These are phyloP conservation scores for Danio tinwini DNA, from an alignment of 2,797 vertebrate genomes.

Conservation along the genomic window DNA sequence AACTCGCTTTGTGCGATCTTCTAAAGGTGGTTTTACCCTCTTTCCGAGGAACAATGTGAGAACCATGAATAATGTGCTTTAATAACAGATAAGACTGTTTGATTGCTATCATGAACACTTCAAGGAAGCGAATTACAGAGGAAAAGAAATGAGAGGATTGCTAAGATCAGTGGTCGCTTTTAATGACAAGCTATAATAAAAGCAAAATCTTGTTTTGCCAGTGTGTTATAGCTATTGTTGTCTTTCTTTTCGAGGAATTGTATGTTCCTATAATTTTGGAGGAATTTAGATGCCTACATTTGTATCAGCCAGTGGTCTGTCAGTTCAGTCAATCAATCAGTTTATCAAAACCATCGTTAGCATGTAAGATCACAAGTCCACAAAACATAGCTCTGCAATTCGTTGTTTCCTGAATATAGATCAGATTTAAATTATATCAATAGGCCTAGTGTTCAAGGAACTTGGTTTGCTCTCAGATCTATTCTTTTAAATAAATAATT, in stretches of 20 bases:
- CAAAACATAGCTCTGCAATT: no score
- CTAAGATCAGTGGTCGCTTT: not conserved
- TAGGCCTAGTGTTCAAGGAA: not conserved
- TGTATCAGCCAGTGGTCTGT: no score
- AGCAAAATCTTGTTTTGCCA: no score
- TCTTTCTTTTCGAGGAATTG: no score
- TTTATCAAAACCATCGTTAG: no score
- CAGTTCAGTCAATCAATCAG: no score
- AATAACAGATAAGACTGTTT: slow-evolving; percentile 33
- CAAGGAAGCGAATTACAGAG: slow-evolving; percentile 2
- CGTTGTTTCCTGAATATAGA: not conserved
- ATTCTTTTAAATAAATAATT: not conserved
- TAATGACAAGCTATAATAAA: no score
- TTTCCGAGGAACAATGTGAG: slow-evolving; percentile 4
- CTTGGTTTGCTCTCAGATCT: not conserved
- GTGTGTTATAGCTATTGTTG: no score
- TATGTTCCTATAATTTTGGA: no score
- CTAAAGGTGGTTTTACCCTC: slow-evolving; percentile 3
- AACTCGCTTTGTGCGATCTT: slow-evolving; percentile 23
- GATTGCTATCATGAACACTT: slow-evolving; percentile 39
- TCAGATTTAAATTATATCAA: not conserved
- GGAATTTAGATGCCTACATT: no score
- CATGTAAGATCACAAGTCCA: no score
- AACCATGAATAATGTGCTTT: slow-evolving; percentile 23
- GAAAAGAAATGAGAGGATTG: not conserved